Evolutionary conservation across 2,113 vertebrate genomes (phyloP).

Genomic region (Lipotes vexillifer): DNA sequence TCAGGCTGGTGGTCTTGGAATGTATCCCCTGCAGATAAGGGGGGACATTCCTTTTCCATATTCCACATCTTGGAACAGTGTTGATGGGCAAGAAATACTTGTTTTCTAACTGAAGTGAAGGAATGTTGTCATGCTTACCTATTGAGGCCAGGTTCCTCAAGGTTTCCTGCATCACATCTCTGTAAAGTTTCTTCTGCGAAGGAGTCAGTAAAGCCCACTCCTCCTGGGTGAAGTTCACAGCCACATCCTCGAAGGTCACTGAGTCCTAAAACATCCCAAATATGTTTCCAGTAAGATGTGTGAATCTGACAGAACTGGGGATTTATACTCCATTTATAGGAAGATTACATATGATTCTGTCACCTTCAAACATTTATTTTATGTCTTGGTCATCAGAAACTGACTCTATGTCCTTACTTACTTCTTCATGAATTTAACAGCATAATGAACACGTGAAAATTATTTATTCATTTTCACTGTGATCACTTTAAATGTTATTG

Average conservation of each 20-base stretch:
- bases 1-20: not conserved
- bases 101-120: not conserved
- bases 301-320: not conserved
- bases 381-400: not conserved
- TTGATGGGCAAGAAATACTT: not conserved
- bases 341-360: not conserved
- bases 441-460: not conserved
- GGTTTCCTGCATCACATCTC: conserved; percentile 9
- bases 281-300: not conserved
- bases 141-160: not conserved
- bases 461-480: not conserved
- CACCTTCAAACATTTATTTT: not conserved
- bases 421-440: not conserved
- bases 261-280: not conserved
- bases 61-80: not conserved
- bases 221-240: not conserved
- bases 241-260: not conserved
- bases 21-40: not conserved
- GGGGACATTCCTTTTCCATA: not conserved
- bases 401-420: not conserved
- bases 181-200: not conserved
- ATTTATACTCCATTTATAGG: not conserved
- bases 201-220: conserved; percentile 6
- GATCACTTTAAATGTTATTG: not conserved
- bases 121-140: not conserved